These are phyloP conservation scores for Nothobranchius furzeri DNA, from an alignment of 2,113 vertebrate species.

Conservation along the genomic window DNA sequence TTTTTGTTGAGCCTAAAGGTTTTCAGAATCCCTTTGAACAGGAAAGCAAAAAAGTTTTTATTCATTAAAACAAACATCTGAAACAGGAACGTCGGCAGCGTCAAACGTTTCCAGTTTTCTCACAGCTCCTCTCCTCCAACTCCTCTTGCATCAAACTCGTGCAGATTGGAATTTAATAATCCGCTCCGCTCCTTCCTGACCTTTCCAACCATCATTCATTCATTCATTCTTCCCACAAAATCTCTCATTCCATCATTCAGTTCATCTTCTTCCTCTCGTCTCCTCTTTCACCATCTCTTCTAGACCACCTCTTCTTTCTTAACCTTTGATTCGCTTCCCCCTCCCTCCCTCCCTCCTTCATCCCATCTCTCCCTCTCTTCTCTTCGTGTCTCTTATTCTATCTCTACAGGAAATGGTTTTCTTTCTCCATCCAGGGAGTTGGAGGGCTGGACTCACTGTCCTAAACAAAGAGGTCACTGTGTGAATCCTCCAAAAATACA, in stretches of 20 bases:
- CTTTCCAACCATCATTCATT: slow-evolving; percentile 53
- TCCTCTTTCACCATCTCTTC: slow-evolving; percentile 63
- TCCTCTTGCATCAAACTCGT: slow-evolving; percentile 4
- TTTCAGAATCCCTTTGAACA: too few relatives aligned
- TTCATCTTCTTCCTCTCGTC: slow-evolving; percentile 55
- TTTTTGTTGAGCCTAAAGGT: too few relatives aligned
- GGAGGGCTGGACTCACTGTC: slow-evolving; percentile 73
- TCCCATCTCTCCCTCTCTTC: slow-evolving; percentile 52
- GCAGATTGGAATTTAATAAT: slow-evolving; percentile 23
- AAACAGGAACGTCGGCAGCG: neutral
- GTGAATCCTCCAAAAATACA: slow-evolving; percentile 81
- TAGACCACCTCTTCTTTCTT: slow-evolving; percentile 42
- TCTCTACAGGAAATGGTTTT: slow-evolving; percentile 79
- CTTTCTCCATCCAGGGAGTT: slow-evolving; percentile 65
- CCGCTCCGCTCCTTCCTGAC: slow-evolving; percentile 39
- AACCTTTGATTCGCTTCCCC: slow-evolving; percentile 54
- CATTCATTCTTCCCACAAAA: slow-evolving; percentile 43
- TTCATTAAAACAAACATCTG: too few relatives aligned
- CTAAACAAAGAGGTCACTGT: slow-evolving; percentile 84
- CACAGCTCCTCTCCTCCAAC: neutral
- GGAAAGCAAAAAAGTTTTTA: neutral
- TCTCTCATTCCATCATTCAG: slow-evolving; percentile 49
- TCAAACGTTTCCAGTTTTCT: neutral
- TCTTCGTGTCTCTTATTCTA: slow-evolving; percentile 53
- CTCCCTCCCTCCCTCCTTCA: slow-evolving; percentile 45